phyloP scores from a whole-genome alignment of 2,888 invertebrate species.

The Acleris sparsana region DNA sequence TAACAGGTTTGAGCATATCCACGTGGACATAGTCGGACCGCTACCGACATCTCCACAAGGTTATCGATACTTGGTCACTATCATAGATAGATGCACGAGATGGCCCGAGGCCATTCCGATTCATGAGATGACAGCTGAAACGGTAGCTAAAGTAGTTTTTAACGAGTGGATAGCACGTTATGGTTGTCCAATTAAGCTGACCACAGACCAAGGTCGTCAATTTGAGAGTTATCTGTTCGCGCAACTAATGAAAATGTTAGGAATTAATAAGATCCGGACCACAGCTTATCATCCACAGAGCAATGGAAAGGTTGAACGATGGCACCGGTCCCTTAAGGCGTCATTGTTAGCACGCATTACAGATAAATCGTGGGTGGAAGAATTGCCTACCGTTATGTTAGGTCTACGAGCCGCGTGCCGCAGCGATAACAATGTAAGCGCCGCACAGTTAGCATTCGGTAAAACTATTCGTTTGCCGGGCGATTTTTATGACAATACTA shows the following conservation, averaged over 20 bases:
- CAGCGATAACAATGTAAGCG: conserved; percentile 27
- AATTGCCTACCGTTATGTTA: conserved; percentile 48
- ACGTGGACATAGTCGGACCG: conserved; percentile 36
- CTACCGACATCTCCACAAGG: conserved; percentile 36
- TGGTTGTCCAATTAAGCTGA: conserved; percentile 38
- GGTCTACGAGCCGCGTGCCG: conserved; percentile 38
- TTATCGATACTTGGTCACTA: conserved; percentile 41
- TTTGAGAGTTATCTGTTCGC: conserved; percentile 51
- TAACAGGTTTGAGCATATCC: conserved; percentile 37
- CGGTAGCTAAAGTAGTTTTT: conserved; percentile 42
- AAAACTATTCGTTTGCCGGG: conserved; percentile 37
- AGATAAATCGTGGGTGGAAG: conserved; percentile 42
- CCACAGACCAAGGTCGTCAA: conserved; percentile 50
- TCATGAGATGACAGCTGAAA: conserved; percentile 41
- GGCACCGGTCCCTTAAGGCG: conserved; percentile 27
- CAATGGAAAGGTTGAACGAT: conserved; percentile 41
- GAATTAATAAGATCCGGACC: conserved; percentile 37
- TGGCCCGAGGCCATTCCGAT: conserved; percentile 43
- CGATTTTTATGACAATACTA: conserved; percentile 24
- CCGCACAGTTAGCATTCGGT: conserved; percentile 39
- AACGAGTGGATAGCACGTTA: conserved; percentile 38
- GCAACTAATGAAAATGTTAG: conserved; percentile 41
- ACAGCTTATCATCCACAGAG: conserved; percentile 43
- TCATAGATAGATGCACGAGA: conserved; percentile 41
- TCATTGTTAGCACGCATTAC: conserved; percentile 20